Evolutionary conservation across 2,888 invertebrate species (phyloP), one percentile per base, ranked within the genome.

Genomic region (Lapara coniferarum): DNA sequence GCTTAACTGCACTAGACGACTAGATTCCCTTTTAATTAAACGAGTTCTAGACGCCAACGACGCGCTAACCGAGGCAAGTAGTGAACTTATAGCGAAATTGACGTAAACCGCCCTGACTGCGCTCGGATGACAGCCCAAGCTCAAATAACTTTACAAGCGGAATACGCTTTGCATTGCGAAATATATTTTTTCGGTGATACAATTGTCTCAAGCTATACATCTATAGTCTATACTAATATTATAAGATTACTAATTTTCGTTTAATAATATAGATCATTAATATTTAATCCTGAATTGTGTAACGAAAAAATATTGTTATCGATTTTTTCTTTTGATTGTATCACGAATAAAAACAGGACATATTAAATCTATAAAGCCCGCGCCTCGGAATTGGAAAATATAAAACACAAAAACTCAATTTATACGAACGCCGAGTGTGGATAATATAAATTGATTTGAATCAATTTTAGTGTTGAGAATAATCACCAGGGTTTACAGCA

Each of bases 1-100:
- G 87, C 87, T 89, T 86, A 87, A 88, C 87, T 87, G 85, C 84
- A 84, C 85, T 83, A 82, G 82, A 81, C 79, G 84, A 85, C 85
- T 81, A 87, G 87, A 88, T 89, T 87, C 89, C 88, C 85, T 89
- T 90, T 89, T 89, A 90, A 90, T 90, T 89, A 90, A 89, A 89
- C 85, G 86, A 86, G 87, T 85, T 88, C 84, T 82, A 81, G 85
- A 84, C 81, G 74, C 69, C 66, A 58, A 83, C 81, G 74, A 69
- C 74, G 77, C 76, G 77, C 78, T 80, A 79, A 78, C 80, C 71
- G 78, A 79, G 76, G 76, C 77, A 80, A 81, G 78, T 78, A 78
- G 72, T 75, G 68, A 78, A 81, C 77, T 81, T 77, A 76, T 77
- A 70, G 73, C 71, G 75, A 79, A 82, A 82, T 83, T 84, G 81